Percentiles rank a stretch among this genome's conserved stretches.
phyloP scores from a whole-genome alignment of 64 coral and sea anemone species.

The Actinia equina region DNA sequence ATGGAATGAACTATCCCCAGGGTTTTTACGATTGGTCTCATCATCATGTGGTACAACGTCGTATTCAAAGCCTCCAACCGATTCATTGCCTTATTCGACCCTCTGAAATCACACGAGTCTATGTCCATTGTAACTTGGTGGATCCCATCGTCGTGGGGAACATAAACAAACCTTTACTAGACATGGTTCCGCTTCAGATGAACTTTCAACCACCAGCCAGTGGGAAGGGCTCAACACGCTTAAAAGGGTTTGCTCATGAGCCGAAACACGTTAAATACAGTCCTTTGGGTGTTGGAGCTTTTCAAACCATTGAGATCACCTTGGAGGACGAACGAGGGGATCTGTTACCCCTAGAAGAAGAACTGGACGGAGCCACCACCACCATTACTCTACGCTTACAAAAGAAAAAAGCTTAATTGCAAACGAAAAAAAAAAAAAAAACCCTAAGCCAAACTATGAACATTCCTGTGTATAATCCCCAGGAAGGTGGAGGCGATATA shows the following conservation, averaged over 20 bases:
- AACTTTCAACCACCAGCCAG: not conserved
- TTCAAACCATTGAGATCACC: not conserved
- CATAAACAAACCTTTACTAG: not conserved
- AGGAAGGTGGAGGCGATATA: not conserved
- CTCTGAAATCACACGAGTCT: not conserved
- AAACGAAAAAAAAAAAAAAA: not conserved
- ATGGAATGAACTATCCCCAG: too few species aligned
- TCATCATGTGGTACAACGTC: too few species aligned
- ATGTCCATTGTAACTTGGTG: not conserved
- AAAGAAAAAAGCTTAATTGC: not conserved
- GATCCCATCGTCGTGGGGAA: not conserved
- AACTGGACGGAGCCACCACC: not conserved
- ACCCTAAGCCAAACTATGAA: not conserved
- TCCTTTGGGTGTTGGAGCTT: not conserved
- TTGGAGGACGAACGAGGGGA: not conserved
- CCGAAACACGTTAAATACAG: not conserved
- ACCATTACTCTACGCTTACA: not conserved
- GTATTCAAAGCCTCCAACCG: too few species aligned
- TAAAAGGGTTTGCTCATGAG: slow-evolving; percentile 5
- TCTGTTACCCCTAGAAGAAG: not conserved
- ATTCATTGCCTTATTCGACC: too few species aligned
- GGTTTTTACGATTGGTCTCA: too few species aligned
- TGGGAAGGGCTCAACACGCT: not conserved
- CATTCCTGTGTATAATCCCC: not conserved
- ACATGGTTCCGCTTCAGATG: not conserved